Evolutionary conservation across 2,113 vertebrate genomes (phyloP).

Genomic region (Anoura caudifer): DNA sequence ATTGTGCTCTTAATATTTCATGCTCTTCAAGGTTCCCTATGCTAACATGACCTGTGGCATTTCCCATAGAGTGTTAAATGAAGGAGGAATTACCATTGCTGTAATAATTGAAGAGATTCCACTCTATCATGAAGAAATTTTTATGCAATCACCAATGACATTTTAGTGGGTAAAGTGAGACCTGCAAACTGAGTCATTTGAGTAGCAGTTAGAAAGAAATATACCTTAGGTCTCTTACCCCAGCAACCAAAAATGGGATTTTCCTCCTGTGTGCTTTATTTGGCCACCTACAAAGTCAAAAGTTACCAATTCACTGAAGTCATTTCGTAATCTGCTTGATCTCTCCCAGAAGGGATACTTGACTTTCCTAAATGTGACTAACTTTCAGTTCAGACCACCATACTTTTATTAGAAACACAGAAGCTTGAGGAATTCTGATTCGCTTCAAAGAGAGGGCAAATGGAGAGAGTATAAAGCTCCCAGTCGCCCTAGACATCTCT

Average conservation of each 20-base stretch:
- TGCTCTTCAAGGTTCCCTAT: background rate
- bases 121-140: background rate
- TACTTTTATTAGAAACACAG: background rate
- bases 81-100: background rate
- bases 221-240: background rate
- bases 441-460: background rate
- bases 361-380: background rate
- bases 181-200: background rate
- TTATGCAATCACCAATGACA: background rate
- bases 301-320: background rate
- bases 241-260: background rate
- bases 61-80: background rate
- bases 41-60: background rate
- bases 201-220: background rate
- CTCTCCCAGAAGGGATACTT: background rate
- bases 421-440: background rate
- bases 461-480: background rate
- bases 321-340: constrained; percentile 31
- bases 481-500: background rate
- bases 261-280: background rate
- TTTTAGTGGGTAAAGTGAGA: background rate
- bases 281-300: constrained; percentile 15
- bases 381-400: background rate
- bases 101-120: background rate
- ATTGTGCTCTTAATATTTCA: constrained; percentile 62